Base-by-base conservation (phyloP, 2,113 vertebrate species). In the Epinephelus lanceolatus region DNA sequence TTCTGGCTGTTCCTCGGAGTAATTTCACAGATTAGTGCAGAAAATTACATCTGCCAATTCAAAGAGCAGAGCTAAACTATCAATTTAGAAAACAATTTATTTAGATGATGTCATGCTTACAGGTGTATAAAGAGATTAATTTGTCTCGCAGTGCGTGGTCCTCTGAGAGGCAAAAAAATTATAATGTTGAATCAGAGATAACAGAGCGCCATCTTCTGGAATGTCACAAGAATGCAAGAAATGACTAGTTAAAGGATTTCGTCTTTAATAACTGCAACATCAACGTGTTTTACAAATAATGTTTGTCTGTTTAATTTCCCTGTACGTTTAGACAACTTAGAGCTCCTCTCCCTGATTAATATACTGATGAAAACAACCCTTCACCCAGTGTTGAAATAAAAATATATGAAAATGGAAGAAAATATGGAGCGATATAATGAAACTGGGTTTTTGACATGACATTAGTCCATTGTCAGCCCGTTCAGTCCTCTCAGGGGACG, bases 151-250 rank as follows among this genome's bases (percentile, higher is more conserved):
- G 30, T 12, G 17, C 25, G 71, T 45, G 45, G 27, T 60, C 59
- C 1, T 68, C 73, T 49, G 8, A 68, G 69, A 81, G 10, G 5
- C 30, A 30, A 30, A 67, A 78, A 76, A 40, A 1, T 53, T 84
- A 76, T 23, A 71, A 81, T 57, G 49, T 87, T 78, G 21, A 76
- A 83, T 57, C 12, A 51, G 25, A 66, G 61, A 61, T 18, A 57
- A 85, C 56, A 76, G 18, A 53, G 84, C 86, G 72, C 88, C 91
- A 92, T 85, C 93, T 90, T 23, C 80, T 92, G 93, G 89, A 55
- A 51, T 19, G 55, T 66, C 1, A 74, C 42, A 75, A 73, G 45
- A 88, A 87, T 70, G 71, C 78, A 88, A n/a, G 6, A 21, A 14
- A 25, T 45, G 40, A 3, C 1, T 4, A 63, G 33, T 27, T 37